Conservation (phyloP, 2,888 invertebrate species). For the Epirrita christyi region DNA sequence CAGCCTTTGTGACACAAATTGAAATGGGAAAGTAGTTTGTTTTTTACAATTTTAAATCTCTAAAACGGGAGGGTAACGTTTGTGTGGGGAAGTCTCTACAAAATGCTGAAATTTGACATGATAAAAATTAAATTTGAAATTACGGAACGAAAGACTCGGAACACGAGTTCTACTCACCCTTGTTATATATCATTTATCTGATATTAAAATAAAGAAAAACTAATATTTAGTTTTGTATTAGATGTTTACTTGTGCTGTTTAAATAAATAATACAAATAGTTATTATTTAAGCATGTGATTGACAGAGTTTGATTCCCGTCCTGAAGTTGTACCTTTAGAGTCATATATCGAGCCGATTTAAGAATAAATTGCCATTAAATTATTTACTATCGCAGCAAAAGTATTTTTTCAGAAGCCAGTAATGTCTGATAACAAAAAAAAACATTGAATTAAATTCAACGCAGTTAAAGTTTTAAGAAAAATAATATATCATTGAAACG, state of each 20-base stretch:
- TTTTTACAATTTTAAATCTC: too few relatives aligned
- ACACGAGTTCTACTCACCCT: too few relatives aligned
- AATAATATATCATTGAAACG: slow-evolving; percentile 50
- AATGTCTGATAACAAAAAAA: slow-evolving; percentile 11
- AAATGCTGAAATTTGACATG: too few relatives aligned
- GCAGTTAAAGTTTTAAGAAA: slow-evolving; percentile 24
- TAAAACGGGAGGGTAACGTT: too few relatives aligned
- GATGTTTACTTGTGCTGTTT: background rate
- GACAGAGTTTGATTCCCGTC: slow-evolving; percentile 44
- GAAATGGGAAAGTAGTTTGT: too few relatives aligned
- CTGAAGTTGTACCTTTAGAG: slow-evolving; percentile 36
- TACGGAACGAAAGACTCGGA: too few relatives aligned
- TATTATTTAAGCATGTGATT: slow-evolving; percentile 29
- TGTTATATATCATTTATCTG: too few relatives aligned
- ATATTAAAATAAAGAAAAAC: too few relatives aligned
- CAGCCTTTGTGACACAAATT: too few relatives aligned
- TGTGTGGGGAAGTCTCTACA: too few relatives aligned
- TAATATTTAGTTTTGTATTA: too few relatives aligned
- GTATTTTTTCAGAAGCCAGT: slow-evolving; percentile 14
- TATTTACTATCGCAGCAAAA: slow-evolving; percentile 1
- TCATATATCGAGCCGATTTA: slow-evolving; percentile 26
- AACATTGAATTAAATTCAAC: slow-evolving; percentile 35
- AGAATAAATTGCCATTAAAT: slow-evolving; percentile 13
- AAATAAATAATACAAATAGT: background rate
- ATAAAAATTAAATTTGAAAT: too few relatives aligned